These are phyloP conservation scores for Trissolcus japonicus DNA, from an alignment of 2,888 invertebrate genomes.

Conservation along the genomic window DNA sequence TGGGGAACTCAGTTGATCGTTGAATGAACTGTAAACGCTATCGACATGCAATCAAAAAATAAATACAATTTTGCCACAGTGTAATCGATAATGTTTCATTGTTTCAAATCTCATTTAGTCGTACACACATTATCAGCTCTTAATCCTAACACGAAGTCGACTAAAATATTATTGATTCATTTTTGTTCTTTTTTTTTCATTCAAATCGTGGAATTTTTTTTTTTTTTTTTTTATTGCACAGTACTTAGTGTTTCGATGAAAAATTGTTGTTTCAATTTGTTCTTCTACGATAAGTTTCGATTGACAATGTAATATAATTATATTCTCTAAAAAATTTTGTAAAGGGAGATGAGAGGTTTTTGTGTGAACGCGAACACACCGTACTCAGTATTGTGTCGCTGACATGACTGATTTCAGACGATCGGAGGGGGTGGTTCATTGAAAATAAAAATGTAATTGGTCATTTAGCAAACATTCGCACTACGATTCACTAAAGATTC, in stretches of 20 bases:
- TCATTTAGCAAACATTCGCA: constrained; percentile 39
- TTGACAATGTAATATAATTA: too few species aligned
- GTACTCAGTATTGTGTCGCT: too few species aligned
- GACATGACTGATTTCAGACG: too few species aligned
- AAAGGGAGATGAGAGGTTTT: not conserved
- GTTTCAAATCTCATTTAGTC: constrained; percentile 4
- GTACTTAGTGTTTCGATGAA: constrained; percentile 11
- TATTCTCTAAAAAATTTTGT: too few species aligned
- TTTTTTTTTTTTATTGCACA: constrained; percentile 22
- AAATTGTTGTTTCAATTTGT: not conserved
- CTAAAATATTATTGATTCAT: constrained; percentile 1
- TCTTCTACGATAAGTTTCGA: too few species aligned
- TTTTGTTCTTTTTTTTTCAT: too few species aligned
- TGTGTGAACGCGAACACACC: not conserved
- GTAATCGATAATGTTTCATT: not conserved
- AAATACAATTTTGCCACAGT: not conserved
- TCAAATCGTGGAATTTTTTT: constrained; percentile 4
- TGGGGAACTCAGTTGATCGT: constrained; percentile 1
- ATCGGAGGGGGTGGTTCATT: not conserved
- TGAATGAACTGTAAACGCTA: constrained; percentile 1
- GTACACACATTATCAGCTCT: constrained; percentile 8
- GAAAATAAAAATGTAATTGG: constrained; percentile 36
- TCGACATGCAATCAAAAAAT: constrained; percentile 6
- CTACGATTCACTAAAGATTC: constrained; percentile 60
- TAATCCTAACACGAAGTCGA: constrained; percentile 23